Evolutionary conservation across 1,140 invertebrate genomes (phyloP).

Genomic region (Lepidurus arcticus): DNA sequence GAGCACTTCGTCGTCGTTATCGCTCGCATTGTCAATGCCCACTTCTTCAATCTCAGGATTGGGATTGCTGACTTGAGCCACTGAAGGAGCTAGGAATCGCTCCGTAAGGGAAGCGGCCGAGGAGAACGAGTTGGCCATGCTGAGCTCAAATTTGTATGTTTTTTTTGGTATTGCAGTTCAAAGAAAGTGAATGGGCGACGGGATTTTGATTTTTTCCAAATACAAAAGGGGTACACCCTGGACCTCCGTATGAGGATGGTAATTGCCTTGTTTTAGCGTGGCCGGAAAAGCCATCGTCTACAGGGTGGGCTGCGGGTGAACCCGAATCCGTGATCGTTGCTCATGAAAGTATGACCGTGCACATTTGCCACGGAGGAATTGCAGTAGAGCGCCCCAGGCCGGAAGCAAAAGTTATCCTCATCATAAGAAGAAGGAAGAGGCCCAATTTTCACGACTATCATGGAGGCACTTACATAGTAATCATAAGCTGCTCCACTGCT

Average conservation of each 20-base stretch:
- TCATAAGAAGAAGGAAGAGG: not conserved
- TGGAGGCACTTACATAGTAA: constrained; percentile 4
- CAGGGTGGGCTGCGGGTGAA: not conserved
- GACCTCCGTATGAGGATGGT: not conserved
- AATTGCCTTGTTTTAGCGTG: constrained; percentile 10
- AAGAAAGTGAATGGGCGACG: not conserved
- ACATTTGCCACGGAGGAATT: constrained; percentile 8
- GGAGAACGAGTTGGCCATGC: not conserved
- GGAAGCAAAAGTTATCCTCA: not conserved
- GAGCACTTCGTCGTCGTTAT: constrained; percentile 4
- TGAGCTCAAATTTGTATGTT: not conserved
- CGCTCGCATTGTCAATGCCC: constrained; percentile 1
- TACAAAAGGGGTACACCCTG: not conserved
- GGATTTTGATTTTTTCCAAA: not conserved
- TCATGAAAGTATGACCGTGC: constrained; percentile 7
- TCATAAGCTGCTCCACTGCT: not conserved
- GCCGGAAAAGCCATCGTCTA: not conserved
- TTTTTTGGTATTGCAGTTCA: not conserved
- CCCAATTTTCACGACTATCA: constrained; percentile 17
- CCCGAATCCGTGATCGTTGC: not conserved
- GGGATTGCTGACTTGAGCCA: not conserved
- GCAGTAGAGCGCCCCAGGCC: not conserved
- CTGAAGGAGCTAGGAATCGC: not conserved
- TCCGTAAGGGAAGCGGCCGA: not conserved
- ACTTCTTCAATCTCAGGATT: not conserved